Percentiles rank a stretch among this genome's conserved stretches.
phyloP scores from a whole-genome alignment of 2,888 invertebrate species.

The Mycalesis mineus region DNA sequence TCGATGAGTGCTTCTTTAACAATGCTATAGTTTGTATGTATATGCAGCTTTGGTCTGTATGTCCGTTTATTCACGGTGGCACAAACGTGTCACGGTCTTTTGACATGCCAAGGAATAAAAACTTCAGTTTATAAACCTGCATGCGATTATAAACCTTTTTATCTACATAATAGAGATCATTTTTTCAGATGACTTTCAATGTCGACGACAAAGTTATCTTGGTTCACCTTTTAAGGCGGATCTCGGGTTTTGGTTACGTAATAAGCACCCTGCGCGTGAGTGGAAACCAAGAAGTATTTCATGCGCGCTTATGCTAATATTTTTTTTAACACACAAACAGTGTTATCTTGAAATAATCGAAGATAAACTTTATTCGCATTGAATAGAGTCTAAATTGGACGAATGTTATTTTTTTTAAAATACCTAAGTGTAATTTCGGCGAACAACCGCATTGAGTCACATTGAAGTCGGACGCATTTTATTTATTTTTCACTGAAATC shows the following conservation, averaged over 20 bases:
- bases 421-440: background rate
- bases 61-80: conserved; percentile 70
- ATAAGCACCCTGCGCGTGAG: conserved; percentile 62
- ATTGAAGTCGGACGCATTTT: background rate
- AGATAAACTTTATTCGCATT: conserved; percentile 2
- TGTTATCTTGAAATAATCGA: conserved; percentile 10
- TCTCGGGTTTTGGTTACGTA: conserved; percentile 58
- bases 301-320: conserved; percentile 58
- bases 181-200: conserved; percentile 20
- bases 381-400: background rate
- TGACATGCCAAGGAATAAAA: conserved; percentile 27
- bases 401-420: background rate
- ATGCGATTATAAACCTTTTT: conserved; percentile 5
- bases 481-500: conserved; percentile 1
- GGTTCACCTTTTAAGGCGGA: conserved; percentile 44
- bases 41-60: conserved; percentile 52
- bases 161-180: conserved; percentile 24
- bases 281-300: conserved; percentile 53
- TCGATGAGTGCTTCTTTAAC: conserved; percentile 28
- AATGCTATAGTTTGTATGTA: conserved; percentile 44
- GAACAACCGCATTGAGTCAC: conserved; percentile 6
- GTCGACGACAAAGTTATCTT: conserved; percentile 18
- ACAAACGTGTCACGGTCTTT: conserved; percentile 63
- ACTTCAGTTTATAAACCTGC: background rate
- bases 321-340: conserved; percentile 34